These are phyloP conservation scores for Falco concolor DNA, from an alignment of 2,797 vertebrate species.

Conservation along the genomic window DNA sequence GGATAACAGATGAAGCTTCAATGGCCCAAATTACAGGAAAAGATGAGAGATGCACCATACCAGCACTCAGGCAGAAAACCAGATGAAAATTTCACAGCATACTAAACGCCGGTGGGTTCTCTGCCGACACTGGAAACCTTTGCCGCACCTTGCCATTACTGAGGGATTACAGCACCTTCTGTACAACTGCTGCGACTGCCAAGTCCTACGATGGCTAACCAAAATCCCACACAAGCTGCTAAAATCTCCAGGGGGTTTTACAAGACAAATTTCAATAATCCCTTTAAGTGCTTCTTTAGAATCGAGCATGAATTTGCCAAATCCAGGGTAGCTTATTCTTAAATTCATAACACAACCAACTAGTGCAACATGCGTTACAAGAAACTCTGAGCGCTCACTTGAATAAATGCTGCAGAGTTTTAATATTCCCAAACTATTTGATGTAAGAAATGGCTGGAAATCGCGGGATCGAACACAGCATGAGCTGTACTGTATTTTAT, in stretches of 20 bases:
- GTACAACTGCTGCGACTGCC: constrained; percentile 15
- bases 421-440: not conserved
- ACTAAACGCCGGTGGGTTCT: not conserved
- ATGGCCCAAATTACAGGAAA: not conserved
- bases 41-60: not conserved
- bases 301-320: constrained; percentile 25
- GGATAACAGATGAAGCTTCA: not conserved
- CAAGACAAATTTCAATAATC: constrained; percentile 67
- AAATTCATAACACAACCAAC: constrained; percentile 46
- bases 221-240: constrained; percentile 61
- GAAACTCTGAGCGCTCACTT: not conserved
- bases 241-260: constrained; percentile 58
- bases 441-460: not conserved
- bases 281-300: constrained; percentile 60
- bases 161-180: constrained; percentile 40
- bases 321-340: constrained; percentile 57
- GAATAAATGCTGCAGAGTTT: not conserved
- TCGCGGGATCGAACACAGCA: not conserved
- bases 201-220: not conserved
- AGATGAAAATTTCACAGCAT: not conserved
- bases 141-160: not conserved
- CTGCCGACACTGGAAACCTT: not conserved
- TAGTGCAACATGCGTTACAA: not conserved
- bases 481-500: not conserved
- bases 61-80: not conserved